Conservation (phyloP, 2,888 invertebrate genomes). For the Trisateles emortualis region DNA sequence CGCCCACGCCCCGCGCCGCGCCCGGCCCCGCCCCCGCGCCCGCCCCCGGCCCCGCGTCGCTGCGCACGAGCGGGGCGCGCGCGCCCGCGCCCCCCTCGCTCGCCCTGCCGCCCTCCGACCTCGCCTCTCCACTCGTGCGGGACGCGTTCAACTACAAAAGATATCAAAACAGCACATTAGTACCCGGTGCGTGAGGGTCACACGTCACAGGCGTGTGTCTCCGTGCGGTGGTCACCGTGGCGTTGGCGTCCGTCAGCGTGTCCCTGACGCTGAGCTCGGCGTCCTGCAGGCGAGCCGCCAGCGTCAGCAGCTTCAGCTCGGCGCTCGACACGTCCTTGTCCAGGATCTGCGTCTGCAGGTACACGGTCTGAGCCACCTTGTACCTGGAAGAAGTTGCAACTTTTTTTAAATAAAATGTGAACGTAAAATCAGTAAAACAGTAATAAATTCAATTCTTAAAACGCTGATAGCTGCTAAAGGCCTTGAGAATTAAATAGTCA, state of each 20-base stretch:
- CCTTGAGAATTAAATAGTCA: too few relatives aligned
- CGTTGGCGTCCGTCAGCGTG: conserved; percentile 25
- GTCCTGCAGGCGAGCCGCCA: conserved; percentile 78
- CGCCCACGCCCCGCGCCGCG: conserved; percentile 33
- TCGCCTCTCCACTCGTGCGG: background rate
- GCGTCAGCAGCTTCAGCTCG: conserved; percentile 75
- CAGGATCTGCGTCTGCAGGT: conserved; percentile 93
- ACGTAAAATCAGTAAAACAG: too few relatives aligned
- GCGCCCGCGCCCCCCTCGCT: conserved; percentile 22
- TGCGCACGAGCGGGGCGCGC: conserved; percentile 31
- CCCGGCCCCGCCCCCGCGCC: conserved; percentile 20
- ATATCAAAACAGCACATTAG: too few relatives aligned
- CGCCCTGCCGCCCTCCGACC: background rate
- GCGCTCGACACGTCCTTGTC: conserved; percentile 89
- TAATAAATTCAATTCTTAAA: too few relatives aligned
- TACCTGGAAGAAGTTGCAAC: too few relatives aligned
- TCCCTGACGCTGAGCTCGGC: conserved; percentile 59
- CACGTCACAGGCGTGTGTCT: too few relatives aligned
- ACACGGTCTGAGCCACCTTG: conserved; percentile 95
- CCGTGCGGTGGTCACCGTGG: conserved; percentile 24
- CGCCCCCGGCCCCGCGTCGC: conserved; percentile 47
- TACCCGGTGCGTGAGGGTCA: background rate
- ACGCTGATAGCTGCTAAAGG: too few relatives aligned
- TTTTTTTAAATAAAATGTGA: too few relatives aligned
- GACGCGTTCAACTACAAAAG: conserved; percentile 12